Evolutionary conservation across 1,140 invertebrate species (phyloP), one percentile per base, ranked within the genome.

Genomic region (Tribolium castaneum): DNA sequence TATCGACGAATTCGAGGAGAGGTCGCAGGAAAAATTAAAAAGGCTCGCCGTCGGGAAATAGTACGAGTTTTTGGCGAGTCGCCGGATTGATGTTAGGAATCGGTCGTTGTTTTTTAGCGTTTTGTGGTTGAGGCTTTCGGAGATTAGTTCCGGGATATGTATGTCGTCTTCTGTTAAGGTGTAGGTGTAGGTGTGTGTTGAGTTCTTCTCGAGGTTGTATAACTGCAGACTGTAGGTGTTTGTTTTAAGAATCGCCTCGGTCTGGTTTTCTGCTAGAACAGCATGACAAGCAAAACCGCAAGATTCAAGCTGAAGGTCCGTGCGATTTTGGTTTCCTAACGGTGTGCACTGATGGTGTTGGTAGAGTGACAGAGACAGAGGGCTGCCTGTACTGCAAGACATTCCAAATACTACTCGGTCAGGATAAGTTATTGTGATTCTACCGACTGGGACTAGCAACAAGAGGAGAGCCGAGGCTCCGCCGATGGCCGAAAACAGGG

Each of bases 361-460:
- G 70, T 87, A 88, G 77, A 91, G 87, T 3, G 87, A 86, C 10
- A 90, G 86, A 14, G 86, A 80, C 25, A 91, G 78, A 6, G 84
- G 80, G 16, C 83, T 82, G 25, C 85, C 86, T 50, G 85, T 82
- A 22, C 70, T 78, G 81, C 92, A 93, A 3, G 87, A 86, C 0
- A 91, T 81, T 16, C 90, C 86, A 75, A 94, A 87, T 51, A 92
- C 88, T n/a, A 91, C 87, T 9, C 87, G 85, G 1, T 90, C 85
- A 5, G 93, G 93, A 81, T 90, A 92, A 6, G 89, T 88, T 5
- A 93, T 85, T 0, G 88, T 92, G 71, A 93, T 88, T 78, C 93
- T 88, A n/a, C 92, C 93, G 1, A 93, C 90, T 1, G 93, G 93
- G 4, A 94, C 92, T 10, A 92, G 86, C 6, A 94, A 87, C 59